phyloP scores from a whole-genome alignment of 1,140 invertebrate genomes.

The Tetramorium alpestre region DNA sequence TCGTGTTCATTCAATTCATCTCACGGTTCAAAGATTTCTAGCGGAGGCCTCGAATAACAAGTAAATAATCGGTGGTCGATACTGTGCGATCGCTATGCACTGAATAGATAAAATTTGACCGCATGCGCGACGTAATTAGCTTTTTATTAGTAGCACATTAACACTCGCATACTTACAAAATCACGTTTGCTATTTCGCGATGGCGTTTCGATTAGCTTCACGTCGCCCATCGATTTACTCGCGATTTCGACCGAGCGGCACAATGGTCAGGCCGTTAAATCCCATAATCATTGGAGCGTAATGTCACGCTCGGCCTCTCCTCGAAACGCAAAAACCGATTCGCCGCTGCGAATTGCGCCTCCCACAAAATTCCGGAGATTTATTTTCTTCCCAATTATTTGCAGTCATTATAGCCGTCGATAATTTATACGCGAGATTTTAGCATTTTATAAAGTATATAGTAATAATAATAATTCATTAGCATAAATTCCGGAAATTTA shows the following conservation, averaged over 20 bases:
- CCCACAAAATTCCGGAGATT: background rate
- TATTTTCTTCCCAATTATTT: background rate
- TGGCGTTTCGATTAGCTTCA: slow-evolving; percentile 20
- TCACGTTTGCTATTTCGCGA: background rate
- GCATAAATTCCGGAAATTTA: background rate
- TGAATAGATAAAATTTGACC: slow-evolving; percentile 25
- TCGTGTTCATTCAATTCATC: background rate
- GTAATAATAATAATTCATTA: background rate
- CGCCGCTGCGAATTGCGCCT: background rate
- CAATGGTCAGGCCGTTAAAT: slow-evolving; percentile 22
- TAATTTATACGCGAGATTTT: too few species aligned
- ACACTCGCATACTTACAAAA: slow-evolving; percentile 12
- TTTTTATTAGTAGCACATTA: slow-evolving; percentile 44
- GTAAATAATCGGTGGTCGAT: slow-evolving; percentile 16
- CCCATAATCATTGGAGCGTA: slow-evolving; percentile 5
- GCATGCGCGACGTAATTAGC: slow-evolving; percentile 14
- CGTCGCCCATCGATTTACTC: slow-evolving; percentile 13
- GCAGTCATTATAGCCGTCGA: background rate
- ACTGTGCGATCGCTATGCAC: background rate
- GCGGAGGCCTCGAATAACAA: background rate
- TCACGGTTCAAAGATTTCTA: background rate
- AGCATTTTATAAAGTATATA: background rate
- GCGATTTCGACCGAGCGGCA: background rate
- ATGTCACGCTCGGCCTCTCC: background rate
- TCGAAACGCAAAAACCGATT: slow-evolving; percentile 18